Base-by-base conservation (phyloP, 1,140 invertebrate genomes). In the Magallana ariakensis region DNA sequence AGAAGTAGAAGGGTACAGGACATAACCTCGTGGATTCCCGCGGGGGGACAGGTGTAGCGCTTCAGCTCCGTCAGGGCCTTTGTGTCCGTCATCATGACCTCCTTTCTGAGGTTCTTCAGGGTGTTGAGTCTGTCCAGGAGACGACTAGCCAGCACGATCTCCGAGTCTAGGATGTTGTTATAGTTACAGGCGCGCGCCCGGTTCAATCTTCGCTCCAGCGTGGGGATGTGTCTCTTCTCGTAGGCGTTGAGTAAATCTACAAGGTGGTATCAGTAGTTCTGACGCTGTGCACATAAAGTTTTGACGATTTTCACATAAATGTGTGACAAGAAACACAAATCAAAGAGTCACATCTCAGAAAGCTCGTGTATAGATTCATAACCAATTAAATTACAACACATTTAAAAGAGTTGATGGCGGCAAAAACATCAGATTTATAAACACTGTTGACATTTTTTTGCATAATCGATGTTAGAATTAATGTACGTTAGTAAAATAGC, bases 21-120 rank as follows among this genome's bases (percentile, higher is more conserved):
- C 57, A 87, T 46, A 0, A 83, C 55, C n/a, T 87, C 56, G 13
- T 87, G 70, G 0, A 87, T 84, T 26, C 83, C 66, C 15, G 46
- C 3, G 6, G 87, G 87, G 33, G 87, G 87, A 10, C 82, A 81
- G 13, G 83, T 80, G 46, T 87, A 87, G 15, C 75, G 83, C 22
- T 84, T 84, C 9, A 84, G 19, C 57, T 87, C 87, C 15, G 82
- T 83, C n/a, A 87, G n/a, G 13, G 87, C 84, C 22, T 82, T 85
- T 8, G 56, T 57, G 22, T 87, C 87, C 16, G 83, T 83, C 55
- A 84, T 58, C 54, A 84, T 75, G 8, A 87, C 83, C 19, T 70
- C 83, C n/a, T 87, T 83, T 9, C 87, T 26, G n/a, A 87, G 19
- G 16, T 54, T 80, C 9, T 87, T 83, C 5, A 87, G 75, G 0